Base-by-base conservation (phyloP, 2,113 vertebrate species). In the Callospermophilus lateralis region DNA sequence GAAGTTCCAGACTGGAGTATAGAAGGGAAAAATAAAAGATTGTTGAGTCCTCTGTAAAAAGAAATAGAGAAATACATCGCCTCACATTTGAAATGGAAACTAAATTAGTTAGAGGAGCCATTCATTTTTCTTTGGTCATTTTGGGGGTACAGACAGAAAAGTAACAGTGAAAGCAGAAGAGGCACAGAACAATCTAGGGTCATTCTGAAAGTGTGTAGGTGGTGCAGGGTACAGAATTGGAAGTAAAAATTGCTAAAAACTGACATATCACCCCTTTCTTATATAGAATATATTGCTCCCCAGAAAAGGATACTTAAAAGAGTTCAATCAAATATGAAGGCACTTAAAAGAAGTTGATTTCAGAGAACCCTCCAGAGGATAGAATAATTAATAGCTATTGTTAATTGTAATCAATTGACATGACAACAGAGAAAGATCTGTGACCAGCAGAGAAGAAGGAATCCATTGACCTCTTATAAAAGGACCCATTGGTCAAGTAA, bases 371-470 rank as follows among this genome's bases (percentile, higher is more conserved):
- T 74, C 32, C 91, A 86, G 81, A 24, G 89, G 28, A 89, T 80
- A 97, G 79, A 90, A 95, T 98, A 97, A 96, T 97, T 97, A 98
- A 96, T 97, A 97, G 90, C 73, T 93, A 39, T 84, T 96, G 85
- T 96, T 95, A 89, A 95, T 96, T 95, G 94, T 96, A 78, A 97
- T 97, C 95, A 97, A 77, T 97, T 96, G 90, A 95, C 84, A 95
- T 86, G 92, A 97, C 93, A 95, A 91, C 80, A 85, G 95, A 94
- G 92, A 95, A 96, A 76, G 84, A 94, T 97, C 96, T 90, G 93
- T 95, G 76, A 84, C 84, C 67, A 87, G 22, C 45, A 65, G n/a
- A 95, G n/a, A 90, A 84, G 48, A 80, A 94, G 58, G 84, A 91
- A 37, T 81, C 24, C 93, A 89, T 78, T 96, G 80, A 95, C 85